These are phyloP conservation scores for Trachops cirrhosus DNA, from an alignment of 2,797 vertebrate genomes.

Conservation along the genomic window DNA sequence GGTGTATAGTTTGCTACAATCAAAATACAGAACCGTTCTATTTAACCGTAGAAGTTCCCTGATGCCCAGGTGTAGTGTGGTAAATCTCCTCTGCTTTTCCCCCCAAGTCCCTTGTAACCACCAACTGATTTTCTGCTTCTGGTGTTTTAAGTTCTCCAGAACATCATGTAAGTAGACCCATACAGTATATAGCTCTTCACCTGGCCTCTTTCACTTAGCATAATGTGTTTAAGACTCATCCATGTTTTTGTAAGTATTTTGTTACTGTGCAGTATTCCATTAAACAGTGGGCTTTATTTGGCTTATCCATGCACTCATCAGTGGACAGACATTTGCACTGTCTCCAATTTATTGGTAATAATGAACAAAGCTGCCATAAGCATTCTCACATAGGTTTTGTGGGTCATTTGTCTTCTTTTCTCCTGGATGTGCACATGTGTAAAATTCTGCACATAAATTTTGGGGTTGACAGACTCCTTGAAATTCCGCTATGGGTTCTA, in stretches of 20 bases:
- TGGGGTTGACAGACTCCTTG: neutral
- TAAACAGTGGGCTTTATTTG: neutral
- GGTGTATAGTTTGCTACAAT: neutral
- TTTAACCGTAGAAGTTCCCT: neutral
- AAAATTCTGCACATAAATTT: slow-evolving; percentile 18
- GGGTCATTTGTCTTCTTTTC: neutral
- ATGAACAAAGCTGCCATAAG: neutral
- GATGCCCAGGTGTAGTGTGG: neutral
- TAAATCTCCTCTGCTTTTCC: neutral
- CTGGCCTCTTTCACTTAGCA: slow-evolving; percentile 3
- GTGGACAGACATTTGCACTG: neutral
- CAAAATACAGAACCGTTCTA: neutral
- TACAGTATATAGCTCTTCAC: neutral
- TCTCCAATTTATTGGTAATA: neutral
- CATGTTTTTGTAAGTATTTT: neutral
- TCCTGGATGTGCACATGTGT: neutral
- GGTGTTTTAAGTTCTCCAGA: slow-evolving; percentile 16
- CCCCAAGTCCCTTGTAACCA: neutral
- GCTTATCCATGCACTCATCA: neutral
- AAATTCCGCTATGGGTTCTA: neutral
- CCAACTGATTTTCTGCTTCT: neutral
- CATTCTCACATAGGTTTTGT: neutral
- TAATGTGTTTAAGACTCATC: neutral
- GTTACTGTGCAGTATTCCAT: neutral
- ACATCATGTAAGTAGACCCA: neutral